Conservation (phyloP, 2,888 invertebrate species). For the Limulus polyphemus region DNA sequence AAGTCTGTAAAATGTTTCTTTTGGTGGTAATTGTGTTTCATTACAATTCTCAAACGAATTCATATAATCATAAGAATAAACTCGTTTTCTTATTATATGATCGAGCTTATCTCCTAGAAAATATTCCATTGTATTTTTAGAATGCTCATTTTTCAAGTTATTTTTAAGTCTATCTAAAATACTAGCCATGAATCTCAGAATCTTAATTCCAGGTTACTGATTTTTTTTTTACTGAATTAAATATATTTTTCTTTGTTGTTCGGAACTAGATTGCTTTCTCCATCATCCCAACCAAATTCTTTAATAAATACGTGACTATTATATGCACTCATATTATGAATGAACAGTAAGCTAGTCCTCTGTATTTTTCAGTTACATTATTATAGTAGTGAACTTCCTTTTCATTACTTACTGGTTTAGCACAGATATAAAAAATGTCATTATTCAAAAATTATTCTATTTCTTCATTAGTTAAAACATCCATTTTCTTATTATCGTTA, state of each 20-base stretch:
- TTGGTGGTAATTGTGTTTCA: too few relatives aligned
- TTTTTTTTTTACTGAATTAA: slow-evolving; percentile 11
- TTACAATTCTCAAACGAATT: too few relatives aligned
- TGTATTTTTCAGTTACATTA: slow-evolving; percentile 3
- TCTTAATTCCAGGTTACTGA: slow-evolving; percentile 11
- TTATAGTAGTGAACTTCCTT: slow-evolving; percentile 7
- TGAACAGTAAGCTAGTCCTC: slow-evolving; percentile 1
- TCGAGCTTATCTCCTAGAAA: too few relatives aligned
- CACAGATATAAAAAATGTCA: background rate
- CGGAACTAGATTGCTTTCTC: slow-evolving; percentile 20
- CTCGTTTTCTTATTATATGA: too few relatives aligned
- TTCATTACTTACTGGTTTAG: background rate
- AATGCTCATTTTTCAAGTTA: too few relatives aligned
- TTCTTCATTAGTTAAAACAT: background rate
- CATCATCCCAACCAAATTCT: slow-evolving; percentile 4
- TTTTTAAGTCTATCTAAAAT: too few relatives aligned
- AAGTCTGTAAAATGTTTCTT: too few relatives aligned
- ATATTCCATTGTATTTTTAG: too few relatives aligned
- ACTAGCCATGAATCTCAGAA: slow-evolving; percentile 25
- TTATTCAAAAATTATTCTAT: slow-evolving; percentile 3
- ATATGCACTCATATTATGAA: slow-evolving; percentile 7
- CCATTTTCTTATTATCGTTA: background rate
- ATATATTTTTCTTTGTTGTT: slow-evolving; percentile 26
- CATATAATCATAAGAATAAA: too few relatives aligned
- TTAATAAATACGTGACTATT: slow-evolving; percentile 10